A percentile compares a stretch with the other conserved stretches of the same genome.
These are phyloP conservation scores for Corythoichthys haematopterus DNA, from an alignment of 2,113 vertebrate genomes.

Conservation along the genomic window DNA sequence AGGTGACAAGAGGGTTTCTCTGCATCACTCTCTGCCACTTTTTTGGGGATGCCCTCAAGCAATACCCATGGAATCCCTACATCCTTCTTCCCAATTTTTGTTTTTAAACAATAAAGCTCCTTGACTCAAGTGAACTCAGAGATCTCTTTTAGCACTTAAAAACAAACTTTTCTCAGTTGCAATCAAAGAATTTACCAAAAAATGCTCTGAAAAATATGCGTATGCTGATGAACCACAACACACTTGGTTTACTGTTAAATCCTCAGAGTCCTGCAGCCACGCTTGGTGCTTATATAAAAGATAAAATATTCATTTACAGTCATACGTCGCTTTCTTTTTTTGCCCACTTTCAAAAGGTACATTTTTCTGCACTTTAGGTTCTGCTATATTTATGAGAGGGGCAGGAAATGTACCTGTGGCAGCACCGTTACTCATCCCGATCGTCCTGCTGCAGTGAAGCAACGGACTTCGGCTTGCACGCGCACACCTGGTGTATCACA, in stretches of 20 bases:
- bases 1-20: conserved; percentile 55
- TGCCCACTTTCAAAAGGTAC: conserved; percentile 57
- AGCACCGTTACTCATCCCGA: conserved; percentile 60
- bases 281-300: conserved; percentile 53
- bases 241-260: conserved; percentile 14
- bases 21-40: conserved; percentile 43
- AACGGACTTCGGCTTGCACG: conserved; percentile 24
- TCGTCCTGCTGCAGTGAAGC: conserved; percentile 41
- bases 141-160: conserved; percentile 42
- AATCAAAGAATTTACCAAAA: conserved; percentile 11
- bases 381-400: conserved; percentile 75
- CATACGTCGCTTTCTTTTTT: conserved; percentile 48
- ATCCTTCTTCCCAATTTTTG: conserved; percentile 54
- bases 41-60: conserved; percentile 61
- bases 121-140: conserved; percentile 57
- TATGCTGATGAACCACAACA: conserved; percentile 11
- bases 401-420: conserved; percentile 52
- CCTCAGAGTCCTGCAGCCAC: conserved; percentile 32
- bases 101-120: conserved; percentile 50
- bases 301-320: conserved; percentile 73
- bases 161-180: conserved; percentile 49
- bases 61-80: conserved; percentile 59
- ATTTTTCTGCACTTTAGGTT: conserved; percentile 76
- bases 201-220: conserved; percentile 9
- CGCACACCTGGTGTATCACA: conserved; percentile 22